Base-by-base conservation (phyloP, 1,140 invertebrate genomes). In the Pectinophora gossypiella region DNA sequence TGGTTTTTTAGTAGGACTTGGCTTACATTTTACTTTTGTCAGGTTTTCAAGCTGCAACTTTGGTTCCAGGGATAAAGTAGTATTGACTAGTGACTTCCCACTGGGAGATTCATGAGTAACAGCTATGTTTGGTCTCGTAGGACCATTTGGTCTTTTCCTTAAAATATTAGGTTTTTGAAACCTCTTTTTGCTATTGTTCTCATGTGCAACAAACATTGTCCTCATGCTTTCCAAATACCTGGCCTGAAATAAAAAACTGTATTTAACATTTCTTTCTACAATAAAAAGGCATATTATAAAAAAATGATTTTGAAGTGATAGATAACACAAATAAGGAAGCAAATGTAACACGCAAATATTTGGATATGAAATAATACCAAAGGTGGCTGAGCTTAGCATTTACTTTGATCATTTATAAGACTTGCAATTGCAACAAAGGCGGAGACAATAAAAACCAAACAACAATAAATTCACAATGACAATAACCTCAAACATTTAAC, bases 111-210 rank as follows among this genome's bases (percentile, higher is more conserved):
- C 62, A 23, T 20, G 35, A 22, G 19, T 20, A 52, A 49, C 57
- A n/a, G 43, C 13, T 55, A 44, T 46, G 46, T 59, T 50, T 47
- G 54, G 50, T 47, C 45, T 63, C 42, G 42, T 19, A 18, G 56
- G 40, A 19, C 20, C 5, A 20, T 73, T 80, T n/a, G 68, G 35
- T 50, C 72, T 78, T 56, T 56, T 70, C 35, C 79, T 71, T 12
- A 85, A 63, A 48, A 85, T 85, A 62, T 83, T 85, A 32, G 82
- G 82, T 54, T 85, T 85, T 46, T 78, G 74, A 48, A 75, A 71
- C 50, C 68, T 75, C 59, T 74, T 81, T 51, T 76, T 80, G 22
- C 42, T 66, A 62, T 71, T 76, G 46, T 59, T 76, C 57, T 81
- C 67, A 40, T 79, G 68, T 57, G 77, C 71, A 36, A 74, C 68